Base-by-base conservation (phyloP, 2,888 invertebrate species). In the Bembecia ichneumoniformis region DNA sequence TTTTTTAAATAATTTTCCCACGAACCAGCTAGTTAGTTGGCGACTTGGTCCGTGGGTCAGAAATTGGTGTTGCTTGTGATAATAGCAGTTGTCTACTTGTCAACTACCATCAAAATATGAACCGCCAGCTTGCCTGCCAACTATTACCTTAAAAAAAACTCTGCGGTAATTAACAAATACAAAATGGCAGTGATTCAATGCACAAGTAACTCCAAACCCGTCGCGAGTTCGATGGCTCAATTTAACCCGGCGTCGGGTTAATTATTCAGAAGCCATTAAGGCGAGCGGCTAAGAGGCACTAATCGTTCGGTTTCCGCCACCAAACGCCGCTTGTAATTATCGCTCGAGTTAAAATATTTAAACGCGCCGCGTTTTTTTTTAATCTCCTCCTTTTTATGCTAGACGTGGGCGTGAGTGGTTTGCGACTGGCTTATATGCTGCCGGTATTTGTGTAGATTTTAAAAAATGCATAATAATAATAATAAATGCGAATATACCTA, bases 251-350 rank as follows among this genome's bases (percentile, higher is more conserved):
- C 49, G 50, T 58, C 54, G 60, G 58, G 63, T 71, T 65, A 75
- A 73, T 75, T 74, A 76, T 75, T 72, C 67, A 65, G 64, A 70
- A 66, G 60, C 76, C 77, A 79, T 79, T 78, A 79, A 73, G 62
- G 52, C 49, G 59, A 63, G 62, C 66, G 64, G 61, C 71, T 77
- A 68, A 74, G 66, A 74, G 74, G 62, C 77, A 78, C 77, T 79
- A 80, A 82, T 80, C 77, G 75, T 47, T 52, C 57, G 66, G 76
- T 75, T 81, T 81, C 82, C 82, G 82, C 72, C 75, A 73, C 68
- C 65, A 64, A 57, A 55, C 54, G 52, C 59, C 58, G 56, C 57
- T 56, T 46, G 53, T 68, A 67, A 76, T 75, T 71, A 75, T 69
- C 70, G 62, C 61, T 55, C 57, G 56, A 54, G 50, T 59, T 28